Evolutionary conservation across 2,888 invertebrate genomes (phyloP), one percentile per base, ranked within the genome.

Genomic region (Cepaea hortensis): DNA sequence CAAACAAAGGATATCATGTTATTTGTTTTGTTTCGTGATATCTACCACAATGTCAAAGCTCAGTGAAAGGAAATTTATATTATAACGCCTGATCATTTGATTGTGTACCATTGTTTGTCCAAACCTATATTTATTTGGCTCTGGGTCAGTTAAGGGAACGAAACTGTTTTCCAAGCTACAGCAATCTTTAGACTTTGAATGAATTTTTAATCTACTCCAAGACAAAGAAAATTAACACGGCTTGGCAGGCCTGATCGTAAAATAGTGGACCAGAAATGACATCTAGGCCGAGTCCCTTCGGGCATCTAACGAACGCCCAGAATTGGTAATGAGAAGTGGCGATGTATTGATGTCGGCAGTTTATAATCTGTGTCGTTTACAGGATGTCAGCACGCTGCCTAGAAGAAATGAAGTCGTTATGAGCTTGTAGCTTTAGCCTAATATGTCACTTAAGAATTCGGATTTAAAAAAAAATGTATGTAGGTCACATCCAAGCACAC

Each of bases 391-490:
- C 48, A 46, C 15, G 23, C 61, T n/a, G 55, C 23, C 77, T 61
- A n/a, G 18, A 77, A 77, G 77, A 77, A 77, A 77, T 77, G 61
- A 77, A 75, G 55, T 77, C 77, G 50, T 77, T 61, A 77, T 77
- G 50, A 77, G n/a, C 77, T 77, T 55, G 20, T 72, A 11, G n/a
- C 55, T n/a, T 20, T 23, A 23, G n/a, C 23, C n/a, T 23, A 15
- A n/a, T 20, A 55, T 61, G 11, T 15, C 7, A 61, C 11, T 23
- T 77, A 50, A n/a, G 11, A n/a, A 55, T 55, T 55, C 55, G 55
- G 55, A 55, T 55, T 9, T 9, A 1, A 55, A 11, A 9, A 9
- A 11, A 11, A 55, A 6, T 11, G 7, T 55, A 11, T 9, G 55
- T 55, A 11, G 55, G 11, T 55, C 11, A 11, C 55, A 55, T 55